These are phyloP conservation scores for Trissoscelio sp. DNA, from an alignment of 2,888 invertebrate species.

Conservation along the genomic window DNA sequence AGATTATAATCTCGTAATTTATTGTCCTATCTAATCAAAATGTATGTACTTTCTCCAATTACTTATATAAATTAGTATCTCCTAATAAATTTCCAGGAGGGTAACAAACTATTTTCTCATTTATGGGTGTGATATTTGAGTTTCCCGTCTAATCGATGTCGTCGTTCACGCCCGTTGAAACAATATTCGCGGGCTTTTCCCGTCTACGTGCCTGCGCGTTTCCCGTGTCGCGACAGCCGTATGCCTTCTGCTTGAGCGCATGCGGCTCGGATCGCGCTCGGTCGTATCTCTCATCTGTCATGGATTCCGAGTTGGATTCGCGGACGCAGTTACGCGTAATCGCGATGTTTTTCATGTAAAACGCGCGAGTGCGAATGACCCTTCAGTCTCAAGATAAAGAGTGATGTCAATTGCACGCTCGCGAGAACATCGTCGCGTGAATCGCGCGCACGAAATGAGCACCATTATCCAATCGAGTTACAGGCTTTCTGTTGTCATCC, in stretches of 20 bases:
- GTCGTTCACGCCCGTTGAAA: constrained; percentile 8
- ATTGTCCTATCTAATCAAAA: too few species aligned
- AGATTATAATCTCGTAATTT: too few species aligned
- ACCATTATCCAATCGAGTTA: constrained; percentile 72
- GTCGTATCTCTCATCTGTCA: constrained; percentile 77
- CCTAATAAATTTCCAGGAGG: too few species aligned
- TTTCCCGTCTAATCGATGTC: constrained; percentile 19
- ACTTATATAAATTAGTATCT: too few species aligned
- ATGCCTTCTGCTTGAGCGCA: constrained; percentile 78
- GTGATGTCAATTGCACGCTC: constrained; percentile 64
- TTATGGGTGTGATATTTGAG: background rate
- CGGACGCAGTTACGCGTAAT: constrained; percentile 79
- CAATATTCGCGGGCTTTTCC: constrained; percentile 57
- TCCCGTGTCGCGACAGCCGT: constrained; percentile 68
- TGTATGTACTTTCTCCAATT: too few species aligned
- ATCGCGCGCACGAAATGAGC: constrained; percentile 73
- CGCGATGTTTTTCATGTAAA: constrained; percentile 76
- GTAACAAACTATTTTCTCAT: too few species aligned
- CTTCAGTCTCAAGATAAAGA: constrained; percentile 18
- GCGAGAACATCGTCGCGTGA: constrained; percentile 21
- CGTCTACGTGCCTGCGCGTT: constrained; percentile 68
- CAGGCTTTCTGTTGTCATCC: constrained; percentile 75
- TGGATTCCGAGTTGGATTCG: constrained; percentile 80
- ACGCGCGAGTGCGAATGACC: constrained; percentile 55
- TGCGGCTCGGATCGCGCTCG: constrained; percentile 75